Conservation (phyloP, 2,797 vertebrate species). For the Sebastes itinus region DNA sequence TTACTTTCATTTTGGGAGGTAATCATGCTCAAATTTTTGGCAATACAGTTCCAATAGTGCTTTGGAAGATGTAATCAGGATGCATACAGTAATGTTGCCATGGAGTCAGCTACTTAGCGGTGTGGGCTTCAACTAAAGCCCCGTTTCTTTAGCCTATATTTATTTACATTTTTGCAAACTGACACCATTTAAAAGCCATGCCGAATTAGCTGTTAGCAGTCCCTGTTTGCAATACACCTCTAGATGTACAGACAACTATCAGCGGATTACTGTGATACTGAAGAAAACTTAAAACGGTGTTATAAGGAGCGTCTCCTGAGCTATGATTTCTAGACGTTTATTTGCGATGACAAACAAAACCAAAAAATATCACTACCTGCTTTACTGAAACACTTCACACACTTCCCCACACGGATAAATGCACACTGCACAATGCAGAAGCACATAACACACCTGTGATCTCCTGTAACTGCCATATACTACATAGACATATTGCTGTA, state of each 20-base stretch:
- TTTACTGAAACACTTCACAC: not conserved
- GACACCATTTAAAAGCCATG: not conserved
- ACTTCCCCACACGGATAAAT: not conserved
- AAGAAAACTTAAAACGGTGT: not conserved
- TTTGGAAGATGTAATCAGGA: not conserved
- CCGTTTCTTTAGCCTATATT: not conserved
- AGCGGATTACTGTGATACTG: not conserved
- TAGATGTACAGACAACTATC: not conserved
- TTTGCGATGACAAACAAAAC: not conserved
- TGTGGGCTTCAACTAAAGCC: not conserved
- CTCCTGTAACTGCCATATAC: slow-evolving; percentile 24
- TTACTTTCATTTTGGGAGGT: not conserved
- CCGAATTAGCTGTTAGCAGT: not conserved
- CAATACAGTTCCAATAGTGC: not conserved
- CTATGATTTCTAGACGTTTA: not conserved
- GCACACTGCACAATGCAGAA: not conserved
- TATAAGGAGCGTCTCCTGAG: not conserved
- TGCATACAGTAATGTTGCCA: not conserved
- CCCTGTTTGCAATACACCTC: not conserved
- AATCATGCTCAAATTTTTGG: not conserved
- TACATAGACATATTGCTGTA: slow-evolving; percentile 38
- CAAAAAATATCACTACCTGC: not conserved
- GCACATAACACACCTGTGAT: slow-evolving; percentile 17
- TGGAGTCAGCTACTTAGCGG: not conserved
- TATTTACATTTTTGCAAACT: not conserved